phyloP scores from a whole-genome alignment of 2,113 vertebrate genomes.

The Sinocyclocheilus grahami region DNA sequence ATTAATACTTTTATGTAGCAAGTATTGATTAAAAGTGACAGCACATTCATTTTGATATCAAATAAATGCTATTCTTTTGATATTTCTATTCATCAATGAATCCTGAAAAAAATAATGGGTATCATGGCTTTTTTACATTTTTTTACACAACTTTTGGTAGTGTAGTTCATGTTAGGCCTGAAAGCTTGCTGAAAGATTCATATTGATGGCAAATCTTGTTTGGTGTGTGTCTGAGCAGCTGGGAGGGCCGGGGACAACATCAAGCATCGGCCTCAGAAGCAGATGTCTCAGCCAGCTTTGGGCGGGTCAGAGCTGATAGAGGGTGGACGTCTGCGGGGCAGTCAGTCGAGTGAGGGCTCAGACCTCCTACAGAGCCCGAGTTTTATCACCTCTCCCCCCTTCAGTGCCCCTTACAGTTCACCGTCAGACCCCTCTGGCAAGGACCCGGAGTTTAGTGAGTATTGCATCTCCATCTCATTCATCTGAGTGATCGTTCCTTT shows the following conservation, averaged over 20 bases:
- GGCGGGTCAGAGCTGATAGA: conserved; percentile 83
- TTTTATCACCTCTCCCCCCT: conserved; percentile 72
- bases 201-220: background rate
- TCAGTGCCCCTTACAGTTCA: conserved; percentile 62
- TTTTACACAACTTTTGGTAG: background rate
- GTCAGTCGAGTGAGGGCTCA: conserved; percentile 80
- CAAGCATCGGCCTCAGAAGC: conserved; percentile 86
- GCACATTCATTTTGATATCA: background rate
- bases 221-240: conserved; percentile 67
- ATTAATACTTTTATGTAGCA: too few relatives aligned
- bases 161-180: background rate
- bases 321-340: conserved; percentile 75
- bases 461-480: background rate
- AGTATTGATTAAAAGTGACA: too few relatives aligned
- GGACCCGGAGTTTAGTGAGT: conserved; percentile 71
- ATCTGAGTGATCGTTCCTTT: background rate
- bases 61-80: background rate
- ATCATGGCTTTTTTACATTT: too few relatives aligned
- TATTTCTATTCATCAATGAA: background rate
- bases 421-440: conserved; percentile 72
- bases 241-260: conserved; percentile 83
- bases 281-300: conserved; percentile 78
- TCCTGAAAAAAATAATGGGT: too few relatives aligned
- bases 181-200: background rate
- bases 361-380: conserved; percentile 75